phyloP scores from a whole-genome alignment of 2,888 invertebrate genomes.

The Callosobruchus maculatus region DNA sequence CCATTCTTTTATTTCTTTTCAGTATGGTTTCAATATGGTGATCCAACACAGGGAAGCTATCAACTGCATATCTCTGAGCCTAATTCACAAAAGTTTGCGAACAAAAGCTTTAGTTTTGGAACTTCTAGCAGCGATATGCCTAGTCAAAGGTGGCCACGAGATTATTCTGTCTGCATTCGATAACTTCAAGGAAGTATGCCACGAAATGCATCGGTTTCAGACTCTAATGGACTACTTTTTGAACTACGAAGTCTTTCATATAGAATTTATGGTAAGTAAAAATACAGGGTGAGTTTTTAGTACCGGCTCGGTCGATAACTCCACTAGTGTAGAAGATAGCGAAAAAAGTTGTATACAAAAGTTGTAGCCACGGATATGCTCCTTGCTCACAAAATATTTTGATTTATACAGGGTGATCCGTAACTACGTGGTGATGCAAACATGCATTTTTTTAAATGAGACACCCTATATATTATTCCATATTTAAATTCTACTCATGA shows the following conservation, averaged over 20 bases:
- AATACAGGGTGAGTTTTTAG: too few relatives aligned
- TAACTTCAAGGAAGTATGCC: conserved; percentile 91
- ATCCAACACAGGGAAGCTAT: conserved; percentile 97
- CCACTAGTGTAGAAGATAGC: too few relatives aligned
- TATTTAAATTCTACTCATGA: too few relatives aligned
- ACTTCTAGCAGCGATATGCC: conserved; percentile 94
- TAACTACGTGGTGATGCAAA: too few relatives aligned
- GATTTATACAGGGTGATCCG: too few relatives aligned
- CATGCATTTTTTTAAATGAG: too few relatives aligned
- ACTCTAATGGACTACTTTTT: conserved; percentile 97
- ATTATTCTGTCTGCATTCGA: conserved; percentile 96
- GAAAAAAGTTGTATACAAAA: too few relatives aligned
- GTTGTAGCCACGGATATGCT: too few relatives aligned
- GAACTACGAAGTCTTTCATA: conserved; percentile 93
- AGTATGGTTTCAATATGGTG: conserved; percentile 98
- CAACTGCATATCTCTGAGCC: conserved; percentile 94
- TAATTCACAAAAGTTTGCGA: conserved; percentile 93
- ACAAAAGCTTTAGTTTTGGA: conserved; percentile 97
- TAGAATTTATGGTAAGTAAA: conserved; percentile 94
- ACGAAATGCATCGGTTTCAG: conserved; percentile 86
- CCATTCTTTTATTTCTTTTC: too few relatives aligned
- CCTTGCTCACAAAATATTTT: too few relatives aligned
- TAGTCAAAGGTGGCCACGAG: conserved; percentile 99
- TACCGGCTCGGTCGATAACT: too few relatives aligned
- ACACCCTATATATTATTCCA: too few relatives aligned